Conservation (phyloP, 2,113 vertebrate species). For the Rhinolophus sinicus region DNA sequence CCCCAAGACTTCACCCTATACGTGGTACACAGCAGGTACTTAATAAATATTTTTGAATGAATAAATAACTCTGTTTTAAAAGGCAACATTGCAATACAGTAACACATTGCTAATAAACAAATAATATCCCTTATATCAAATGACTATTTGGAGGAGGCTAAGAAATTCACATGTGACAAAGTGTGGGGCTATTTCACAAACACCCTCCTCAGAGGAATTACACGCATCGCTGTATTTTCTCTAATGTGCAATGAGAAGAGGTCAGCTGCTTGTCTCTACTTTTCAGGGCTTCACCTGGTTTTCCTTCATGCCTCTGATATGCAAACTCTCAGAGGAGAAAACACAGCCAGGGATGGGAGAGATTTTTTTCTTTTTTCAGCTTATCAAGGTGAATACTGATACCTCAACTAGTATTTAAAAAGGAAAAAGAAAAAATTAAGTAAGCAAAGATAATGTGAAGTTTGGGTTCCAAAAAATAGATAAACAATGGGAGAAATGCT, state of each 20-base stretch:
- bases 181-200: background rate
- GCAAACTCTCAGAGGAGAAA: background rate
- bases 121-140: background rate
- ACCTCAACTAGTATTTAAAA: slow-evolving; percentile 3
- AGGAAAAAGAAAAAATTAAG: background rate
- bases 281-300: background rate
- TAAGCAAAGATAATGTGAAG: slow-evolving; percentile 24
- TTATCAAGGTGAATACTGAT: background rate
- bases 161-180: background rate
- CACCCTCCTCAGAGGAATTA: background rate
- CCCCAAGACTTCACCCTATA: background rate
- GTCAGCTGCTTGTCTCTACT: background rate
- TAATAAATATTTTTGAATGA: background rate
- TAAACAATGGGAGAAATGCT: background rate
- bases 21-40: background rate
- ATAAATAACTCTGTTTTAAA: background rate
- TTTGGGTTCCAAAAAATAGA: slow-evolving; percentile 35
- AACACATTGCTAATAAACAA: background rate
- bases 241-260: background rate
- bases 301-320: background rate
- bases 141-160: background rate
- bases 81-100: background rate
- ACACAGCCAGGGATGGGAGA: background rate
- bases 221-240: background rate
- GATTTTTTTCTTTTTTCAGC: background rate